A percentile compares a stretch with the other conserved stretches of the same genome.
Conservation (phyloP, 2,797 vertebrate species). For the Melanogrammus aeglefinus region DNA sequence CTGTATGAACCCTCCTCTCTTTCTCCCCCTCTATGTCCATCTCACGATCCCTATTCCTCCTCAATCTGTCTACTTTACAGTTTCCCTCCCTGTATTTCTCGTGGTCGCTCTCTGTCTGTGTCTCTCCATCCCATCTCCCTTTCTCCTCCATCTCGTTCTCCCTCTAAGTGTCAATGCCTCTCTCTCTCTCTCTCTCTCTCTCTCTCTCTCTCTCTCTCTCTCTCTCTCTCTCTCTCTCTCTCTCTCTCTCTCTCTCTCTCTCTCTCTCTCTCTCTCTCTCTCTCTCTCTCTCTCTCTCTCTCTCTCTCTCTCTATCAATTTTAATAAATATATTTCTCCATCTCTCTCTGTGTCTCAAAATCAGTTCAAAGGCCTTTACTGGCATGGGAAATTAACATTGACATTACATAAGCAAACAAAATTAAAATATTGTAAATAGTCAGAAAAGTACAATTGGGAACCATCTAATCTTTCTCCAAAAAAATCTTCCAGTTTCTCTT, state of each 20-base stretch:
- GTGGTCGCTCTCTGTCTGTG: neutral
- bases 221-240: constrained; percentile 2
- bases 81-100: neutral
- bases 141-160: neutral
- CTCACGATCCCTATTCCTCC: neutral
- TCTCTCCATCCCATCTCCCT: neutral
- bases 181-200: neutral
- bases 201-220: neutral
- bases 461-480: neutral
- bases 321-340: neutral
- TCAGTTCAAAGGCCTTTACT: neutral
- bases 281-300: neutral
- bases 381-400: neutral
- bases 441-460: neutral
- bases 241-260: neutral
- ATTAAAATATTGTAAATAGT: too few species aligned
- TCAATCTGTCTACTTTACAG: neutral
- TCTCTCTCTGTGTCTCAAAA: neutral
- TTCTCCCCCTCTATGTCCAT: too few species aligned
- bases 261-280: neutral
- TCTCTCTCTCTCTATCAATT: neutral
- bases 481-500: neutral
- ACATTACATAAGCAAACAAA: neutral
- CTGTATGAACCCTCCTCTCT: too few species aligned
- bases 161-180: too few species aligned